phyloP scores from a whole-genome alignment of 2,113 vertebrate genomes.

The Garra rufa region DNA sequence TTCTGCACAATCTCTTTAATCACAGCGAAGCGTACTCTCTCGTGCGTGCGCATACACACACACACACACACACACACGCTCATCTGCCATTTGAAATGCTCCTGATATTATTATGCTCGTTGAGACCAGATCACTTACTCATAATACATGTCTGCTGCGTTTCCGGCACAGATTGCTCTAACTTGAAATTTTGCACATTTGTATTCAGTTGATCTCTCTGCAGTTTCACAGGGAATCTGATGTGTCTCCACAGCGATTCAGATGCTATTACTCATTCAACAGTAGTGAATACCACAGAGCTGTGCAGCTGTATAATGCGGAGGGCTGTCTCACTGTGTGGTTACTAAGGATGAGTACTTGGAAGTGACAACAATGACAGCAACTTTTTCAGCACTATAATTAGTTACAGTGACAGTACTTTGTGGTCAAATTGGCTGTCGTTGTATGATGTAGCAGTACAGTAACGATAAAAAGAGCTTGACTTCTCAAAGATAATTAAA shows the following conservation, averaged over 20 bases:
- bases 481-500: background rate
- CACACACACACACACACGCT: background rate
- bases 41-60: too few relatives aligned
- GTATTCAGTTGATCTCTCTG: conserved; percentile 12
- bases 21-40: conserved; percentile 20
- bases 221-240: conserved; percentile 14
- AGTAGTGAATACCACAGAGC: background rate
- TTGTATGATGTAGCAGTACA: background rate
- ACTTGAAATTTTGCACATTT: conserved; percentile 21
- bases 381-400: background rate
- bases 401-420: background rate
- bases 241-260: background rate
- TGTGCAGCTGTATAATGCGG: conserved; percentile 1
- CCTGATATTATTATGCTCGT: conserved; percentile 33
- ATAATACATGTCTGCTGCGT: background rate
- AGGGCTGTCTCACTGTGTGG: conserved; percentile 8
- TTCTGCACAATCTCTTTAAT: conserved; percentile 29
- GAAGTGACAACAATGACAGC: conserved; percentile 8
- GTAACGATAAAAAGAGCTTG: background rate
- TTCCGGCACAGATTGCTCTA: conserved; percentile 4
- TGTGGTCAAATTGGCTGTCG: background rate
- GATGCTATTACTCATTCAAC: conserved; percentile 21
- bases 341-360: background rate
- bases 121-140: conserved; percentile 22
- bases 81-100: conserved; percentile 17